Evolutionary conservation across 2,113 vertebrate species (phyloP).

Genomic region (Lophochroa leadbeateri): DNA sequence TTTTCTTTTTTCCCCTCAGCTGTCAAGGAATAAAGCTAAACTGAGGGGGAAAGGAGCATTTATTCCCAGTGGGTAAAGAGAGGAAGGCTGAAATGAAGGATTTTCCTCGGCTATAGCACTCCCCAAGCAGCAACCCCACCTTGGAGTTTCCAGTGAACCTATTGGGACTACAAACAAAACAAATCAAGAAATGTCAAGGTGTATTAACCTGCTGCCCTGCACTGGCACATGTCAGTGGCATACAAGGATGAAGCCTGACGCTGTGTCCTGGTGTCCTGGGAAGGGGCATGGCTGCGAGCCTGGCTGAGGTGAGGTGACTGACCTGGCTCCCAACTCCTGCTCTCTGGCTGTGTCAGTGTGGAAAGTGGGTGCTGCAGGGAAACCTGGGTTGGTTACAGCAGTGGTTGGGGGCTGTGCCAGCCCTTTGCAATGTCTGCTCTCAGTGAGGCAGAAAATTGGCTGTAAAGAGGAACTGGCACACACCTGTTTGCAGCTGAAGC

Average conservation of each 20-base stretch:
- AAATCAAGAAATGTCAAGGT: background rate
- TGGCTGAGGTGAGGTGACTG: background rate
- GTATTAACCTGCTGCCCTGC: background rate
- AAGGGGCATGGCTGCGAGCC: background rate
- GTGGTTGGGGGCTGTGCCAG: background rate
- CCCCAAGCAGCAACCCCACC: background rate
- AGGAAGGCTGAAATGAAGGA: background rate
- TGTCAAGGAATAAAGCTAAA: background rate
- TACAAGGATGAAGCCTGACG: background rate
- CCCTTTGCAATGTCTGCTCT: background rate
- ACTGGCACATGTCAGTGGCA: rapidly evolving
- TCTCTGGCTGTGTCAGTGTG: rapidly evolving
- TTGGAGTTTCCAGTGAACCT: background rate
- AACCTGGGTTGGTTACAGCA: background rate
- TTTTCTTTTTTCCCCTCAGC: background rate
- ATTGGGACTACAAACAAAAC: background rate
- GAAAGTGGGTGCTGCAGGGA: background rate
- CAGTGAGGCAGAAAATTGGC: background rate
- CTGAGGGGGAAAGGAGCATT: background rate
- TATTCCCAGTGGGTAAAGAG: background rate
- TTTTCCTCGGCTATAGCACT: background rate
- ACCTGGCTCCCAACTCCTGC: background rate
- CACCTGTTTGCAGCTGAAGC: background rate
- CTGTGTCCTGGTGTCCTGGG: rapidly evolving
- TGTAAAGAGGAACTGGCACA: background rate